Percentiles rank a stretch among this genome's conserved stretches.
These are phyloP conservation scores for Pterostichus niger DNA, from an alignment of 2,888 invertebrate species.

Conservation along the genomic window DNA sequence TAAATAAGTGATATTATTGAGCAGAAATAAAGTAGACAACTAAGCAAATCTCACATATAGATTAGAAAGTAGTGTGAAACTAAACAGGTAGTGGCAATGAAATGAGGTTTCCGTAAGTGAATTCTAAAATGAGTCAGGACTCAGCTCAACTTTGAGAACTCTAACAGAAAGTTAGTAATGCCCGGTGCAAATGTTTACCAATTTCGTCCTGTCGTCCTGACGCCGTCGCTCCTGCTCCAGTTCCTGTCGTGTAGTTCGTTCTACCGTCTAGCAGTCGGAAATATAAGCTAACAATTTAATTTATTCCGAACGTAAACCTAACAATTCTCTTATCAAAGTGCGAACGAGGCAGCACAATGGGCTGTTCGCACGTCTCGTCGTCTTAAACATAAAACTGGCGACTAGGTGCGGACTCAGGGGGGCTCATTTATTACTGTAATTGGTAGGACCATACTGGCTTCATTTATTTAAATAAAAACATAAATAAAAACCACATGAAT, in stretches of 20 bases:
- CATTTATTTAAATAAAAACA: too few relatives aligned
- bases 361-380: conserved; percentile 30
- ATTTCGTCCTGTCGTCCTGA: conserved; percentile 26
- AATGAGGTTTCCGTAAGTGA: conserved; percentile 41
- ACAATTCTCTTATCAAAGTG: conserved; percentile 69
- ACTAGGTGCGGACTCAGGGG: neutral
- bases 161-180: conserved; percentile 31
- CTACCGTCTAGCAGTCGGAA: conserved; percentile 28
- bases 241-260: neutral
- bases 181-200: conserved; percentile 37
- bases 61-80: neutral
- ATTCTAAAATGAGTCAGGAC: conserved; percentile 38
- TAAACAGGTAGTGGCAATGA: conserved; percentile 29
- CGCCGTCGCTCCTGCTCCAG: neutral
- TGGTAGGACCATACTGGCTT: neutral
- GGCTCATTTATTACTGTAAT: neutral
- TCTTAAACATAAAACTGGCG: neutral
- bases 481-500: too few relatives aligned
- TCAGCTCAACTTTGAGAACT: conserved; percentile 30
- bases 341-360: conserved; percentile 69
- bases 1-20: too few relatives aligned
- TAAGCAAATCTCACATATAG: neutral
- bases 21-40: too few relatives aligned
- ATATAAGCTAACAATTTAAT: conserved; percentile 67
- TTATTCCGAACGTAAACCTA: conserved; percentile 67